Evolutionary conservation across 2,797 vertebrate genomes (phyloP).

Genomic region (Phyllotis vaccarum): DNA sequence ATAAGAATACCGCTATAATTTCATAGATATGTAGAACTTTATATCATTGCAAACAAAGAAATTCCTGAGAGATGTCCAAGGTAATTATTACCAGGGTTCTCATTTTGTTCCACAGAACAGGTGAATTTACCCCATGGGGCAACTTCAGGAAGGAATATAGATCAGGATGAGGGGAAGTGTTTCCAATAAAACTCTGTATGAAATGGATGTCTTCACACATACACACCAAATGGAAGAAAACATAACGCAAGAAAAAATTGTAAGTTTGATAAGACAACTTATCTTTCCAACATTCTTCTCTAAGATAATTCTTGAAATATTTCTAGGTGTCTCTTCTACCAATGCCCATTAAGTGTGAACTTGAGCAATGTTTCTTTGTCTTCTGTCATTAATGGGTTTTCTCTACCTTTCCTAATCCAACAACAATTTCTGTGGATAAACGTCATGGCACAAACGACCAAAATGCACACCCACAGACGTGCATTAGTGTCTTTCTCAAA

Average conservation of each 20-base stretch:
- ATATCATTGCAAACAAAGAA: background rate
- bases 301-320: background rate
- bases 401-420: background rate
- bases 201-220: background rate
- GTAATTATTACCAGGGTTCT: background rate
- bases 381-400: background rate
- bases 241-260: background rate
- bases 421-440: background rate
- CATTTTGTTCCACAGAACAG: background rate
- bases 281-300: background rate
- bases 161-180: background rate
- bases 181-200: background rate
- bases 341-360: background rate
- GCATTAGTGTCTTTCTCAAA: background rate
- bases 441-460: too few relatives aligned
- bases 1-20: background rate
- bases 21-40: background rate
- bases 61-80: background rate
- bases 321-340: background rate
- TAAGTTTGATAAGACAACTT: slow-evolving; percentile 2
- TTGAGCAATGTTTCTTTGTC: background rate
- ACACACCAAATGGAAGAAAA: background rate
- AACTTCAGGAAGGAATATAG: background rate
- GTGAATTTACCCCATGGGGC: slow-evolving; percentile 27
- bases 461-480: background rate